Base-by-base conservation (phyloP, 1,140 invertebrate species). In the Metaphire vulgaris region DNA sequence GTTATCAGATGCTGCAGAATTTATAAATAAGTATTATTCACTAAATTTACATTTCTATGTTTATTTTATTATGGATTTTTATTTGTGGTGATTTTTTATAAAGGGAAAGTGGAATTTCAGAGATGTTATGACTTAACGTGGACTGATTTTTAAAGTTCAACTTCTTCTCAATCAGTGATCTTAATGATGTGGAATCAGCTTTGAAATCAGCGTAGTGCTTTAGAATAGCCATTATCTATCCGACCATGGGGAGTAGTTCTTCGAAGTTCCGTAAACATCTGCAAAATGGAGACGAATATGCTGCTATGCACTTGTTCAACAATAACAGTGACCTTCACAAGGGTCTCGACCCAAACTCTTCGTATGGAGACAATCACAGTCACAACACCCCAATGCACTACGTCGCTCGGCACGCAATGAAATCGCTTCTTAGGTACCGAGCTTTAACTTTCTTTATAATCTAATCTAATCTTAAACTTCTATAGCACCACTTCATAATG, bases 261-360 rank as follows among this genome's bases (percentile, higher is more conserved):
- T 90, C 90, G 32, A 91, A 91, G 83, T 91, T 91, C 81, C 89
- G 90, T 79, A 91, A 91, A 81, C 90, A 91, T 83, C 86, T 91
- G n/a, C 89, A 90, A 83, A 89, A 90, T 87, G 90, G 90, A 30
- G 90, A 91, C 83, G 90, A 91, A 83, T 90, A 89, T 83, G 90
- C 90, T 74, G 90, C 90, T 28, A 89, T 91, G 86, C 89, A 90
- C 83, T 83, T 89, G 33, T 89, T 89, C 81, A 89, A 90, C 81
- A 90, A 87, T 82, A 90, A 88, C 78, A 88, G 88, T 56, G 90
- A 91, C 79, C 82, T 91, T 26, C 85, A 89, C 69, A 90, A 90
- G 80, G 89, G 87, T 75, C 85, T 91, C n/a, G 90, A 91, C 82
- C 91, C 91, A 0, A 91, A 91, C 84, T 85, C 89, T 69, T 91